phyloP scores from a whole-genome alignment of 2,888 invertebrate genomes.

The Euplexia lucipara region DNA sequence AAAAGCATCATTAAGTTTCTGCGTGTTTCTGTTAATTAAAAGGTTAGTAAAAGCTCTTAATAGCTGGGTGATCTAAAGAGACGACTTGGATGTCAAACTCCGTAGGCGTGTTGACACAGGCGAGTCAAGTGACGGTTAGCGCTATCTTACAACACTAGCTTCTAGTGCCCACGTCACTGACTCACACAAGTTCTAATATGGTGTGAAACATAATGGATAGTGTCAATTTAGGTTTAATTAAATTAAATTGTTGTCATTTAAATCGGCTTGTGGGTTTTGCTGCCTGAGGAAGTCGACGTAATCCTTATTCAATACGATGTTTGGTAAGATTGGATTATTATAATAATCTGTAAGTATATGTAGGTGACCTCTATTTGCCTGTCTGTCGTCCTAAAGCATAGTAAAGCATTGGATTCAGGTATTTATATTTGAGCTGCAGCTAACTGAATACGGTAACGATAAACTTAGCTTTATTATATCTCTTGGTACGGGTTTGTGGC shows the following conservation, averaged over 20 bases:
- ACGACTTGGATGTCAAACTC: constrained; percentile 68
- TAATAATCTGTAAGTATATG: not conserved
- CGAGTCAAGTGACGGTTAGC: constrained; percentile 80
- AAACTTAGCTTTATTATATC: too few relatives aligned
- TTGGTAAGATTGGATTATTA: constrained; percentile 14
- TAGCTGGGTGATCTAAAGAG: constrained; percentile 31
- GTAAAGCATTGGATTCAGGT: constrained; percentile 12
- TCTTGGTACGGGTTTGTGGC: too few relatives aligned
- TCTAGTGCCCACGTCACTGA: constrained; percentile 67
- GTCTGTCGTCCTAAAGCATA: constrained; percentile 1
- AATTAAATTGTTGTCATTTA: constrained; percentile 42
- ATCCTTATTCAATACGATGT: constrained; percentile 19
- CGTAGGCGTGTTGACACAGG: constrained; percentile 80
- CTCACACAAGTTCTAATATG: constrained; percentile 47
- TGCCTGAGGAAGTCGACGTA: constrained; percentile 18
- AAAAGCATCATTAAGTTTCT: too few relatives aligned
- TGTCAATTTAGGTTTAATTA: constrained; percentile 38
- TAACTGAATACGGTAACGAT: too few relatives aligned
- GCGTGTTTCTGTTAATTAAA: too few relatives aligned
- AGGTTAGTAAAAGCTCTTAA: constrained; percentile 21
- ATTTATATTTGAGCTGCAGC: not conserved
- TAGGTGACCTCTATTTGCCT: not conserved
- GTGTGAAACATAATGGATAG: constrained; percentile 36
- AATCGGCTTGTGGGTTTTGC: constrained; percentile 25
- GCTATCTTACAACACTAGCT: constrained; percentile 65